A percentile compares a stretch with the other conserved stretches of the same genome.
Conservation (phyloP, 2,113 vertebrate species). For the Caretta caretta region DNA sequence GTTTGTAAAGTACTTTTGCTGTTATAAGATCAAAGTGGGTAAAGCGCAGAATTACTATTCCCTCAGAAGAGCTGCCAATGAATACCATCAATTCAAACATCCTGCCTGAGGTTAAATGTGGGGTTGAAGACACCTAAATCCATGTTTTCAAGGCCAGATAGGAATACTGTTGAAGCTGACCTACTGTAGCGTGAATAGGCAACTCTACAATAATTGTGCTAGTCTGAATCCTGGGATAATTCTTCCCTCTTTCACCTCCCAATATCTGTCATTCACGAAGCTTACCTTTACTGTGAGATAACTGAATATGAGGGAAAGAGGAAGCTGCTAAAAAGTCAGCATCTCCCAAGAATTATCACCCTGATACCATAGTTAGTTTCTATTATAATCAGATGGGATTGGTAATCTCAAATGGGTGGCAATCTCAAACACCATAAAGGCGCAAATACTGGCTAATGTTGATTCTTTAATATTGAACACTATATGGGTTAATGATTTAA, state of each 20-base stretch:
- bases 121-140: background rate
- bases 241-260: background rate
- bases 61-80: background rate
- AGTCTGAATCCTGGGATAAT: background rate
- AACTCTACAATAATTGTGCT: background rate
- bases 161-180: background rate
- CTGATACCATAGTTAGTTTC: background rate
- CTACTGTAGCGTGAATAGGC: background rate
- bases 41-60: background rate
- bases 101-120: background rate
- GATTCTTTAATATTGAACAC: background rate
- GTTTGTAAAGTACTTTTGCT: background rate
- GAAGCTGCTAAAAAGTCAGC: background rate
- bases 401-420: no score
- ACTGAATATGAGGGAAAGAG: background rate
- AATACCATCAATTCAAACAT: background rate
- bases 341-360: background rate
- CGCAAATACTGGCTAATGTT: background rate
- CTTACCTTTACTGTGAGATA: rapidly evolving
- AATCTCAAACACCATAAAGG: background rate
- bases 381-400: background rate
- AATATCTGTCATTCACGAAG: background rate
- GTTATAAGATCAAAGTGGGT: background rate
- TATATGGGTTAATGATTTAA: background rate
- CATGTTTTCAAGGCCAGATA: background rate